Percentiles rank a stretch among this genome's conserved stretches.
These are phyloP conservation scores for Hydrozoanthus tunicans DNA, from an alignment of 64 coral and sea anemone genomes.

Conservation along the genomic window DNA sequence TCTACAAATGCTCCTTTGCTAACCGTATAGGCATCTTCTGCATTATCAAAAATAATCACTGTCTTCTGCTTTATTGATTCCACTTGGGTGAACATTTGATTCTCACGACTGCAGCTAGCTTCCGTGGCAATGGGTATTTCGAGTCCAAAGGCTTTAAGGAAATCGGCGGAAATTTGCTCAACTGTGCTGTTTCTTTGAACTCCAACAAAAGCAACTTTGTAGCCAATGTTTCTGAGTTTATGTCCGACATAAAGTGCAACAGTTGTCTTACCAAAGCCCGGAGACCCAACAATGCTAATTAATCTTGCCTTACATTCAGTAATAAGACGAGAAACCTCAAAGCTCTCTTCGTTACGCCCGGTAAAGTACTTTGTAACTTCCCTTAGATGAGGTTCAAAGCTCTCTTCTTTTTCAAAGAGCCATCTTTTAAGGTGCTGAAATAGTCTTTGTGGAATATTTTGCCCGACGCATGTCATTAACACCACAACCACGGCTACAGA, in stretches of 20 bases:
- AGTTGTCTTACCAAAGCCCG: constrained; percentile 44
- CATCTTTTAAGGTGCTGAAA: constrained; percentile 5
- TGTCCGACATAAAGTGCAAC: constrained; percentile 33
- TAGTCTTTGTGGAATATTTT: neutral
- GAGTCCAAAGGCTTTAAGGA: constrained; percentile 39
- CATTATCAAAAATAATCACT: constrained; percentile 38
- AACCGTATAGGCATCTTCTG: constrained; percentile 20
- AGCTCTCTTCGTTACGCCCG: neutral
- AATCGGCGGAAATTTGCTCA: constrained; percentile 1
- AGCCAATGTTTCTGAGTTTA: constrained; percentile 11
- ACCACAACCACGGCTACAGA: neutral
- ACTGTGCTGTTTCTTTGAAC: constrained; percentile 33
- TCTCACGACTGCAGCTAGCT: neutral
- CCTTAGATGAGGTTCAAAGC: constrained; percentile 26
- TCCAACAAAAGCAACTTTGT: constrained; percentile 41
- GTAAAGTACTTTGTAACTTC: constrained; percentile 24
- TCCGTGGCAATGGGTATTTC: constrained; percentile 6
- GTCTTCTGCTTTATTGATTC: constrained; percentile 45
- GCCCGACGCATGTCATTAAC: constrained; percentile 14
- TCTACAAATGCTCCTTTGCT: neutral
- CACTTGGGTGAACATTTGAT: constrained; percentile 43
- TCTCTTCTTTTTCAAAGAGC: neutral
- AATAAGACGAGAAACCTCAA: constrained; percentile 6
- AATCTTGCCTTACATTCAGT: constrained; percentile 23
- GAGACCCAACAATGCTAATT: constrained; percentile 34